A percentile compares a stretch with the other conserved stretches of the same genome.
Evolutionary conservation across 2,113 vertebrate genomes (phyloP).

Genomic region (Anhinga rufa): DNA sequence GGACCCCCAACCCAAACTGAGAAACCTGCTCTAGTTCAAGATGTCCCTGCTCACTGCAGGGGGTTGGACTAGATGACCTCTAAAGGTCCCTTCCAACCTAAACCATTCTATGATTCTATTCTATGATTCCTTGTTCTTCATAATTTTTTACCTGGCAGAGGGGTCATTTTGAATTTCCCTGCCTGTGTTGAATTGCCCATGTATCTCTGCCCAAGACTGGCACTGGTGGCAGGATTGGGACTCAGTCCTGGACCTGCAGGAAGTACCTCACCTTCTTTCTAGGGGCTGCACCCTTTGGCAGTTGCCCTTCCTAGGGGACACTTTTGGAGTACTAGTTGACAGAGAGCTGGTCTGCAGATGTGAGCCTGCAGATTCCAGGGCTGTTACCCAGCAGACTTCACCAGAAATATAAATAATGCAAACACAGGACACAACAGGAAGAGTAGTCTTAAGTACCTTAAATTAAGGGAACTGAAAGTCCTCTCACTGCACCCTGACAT

Average conservation of each 20-base stretch:
- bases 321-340: not conserved
- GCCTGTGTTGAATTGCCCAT: accelerated
- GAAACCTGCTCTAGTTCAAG: no score
- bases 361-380: not conserved
- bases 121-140: not conserved
- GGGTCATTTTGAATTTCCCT: not conserved
- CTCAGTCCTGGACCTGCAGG: not conserved
- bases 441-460: not conserved
- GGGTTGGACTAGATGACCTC: no score
- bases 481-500: not conserved
- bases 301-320: accelerated
- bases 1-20: no score
- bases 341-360: not conserved
- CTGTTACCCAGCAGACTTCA: not conserved
- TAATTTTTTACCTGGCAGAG: not conserved
- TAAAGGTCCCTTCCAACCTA: no score
- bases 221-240: not conserved
- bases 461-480: not conserved
- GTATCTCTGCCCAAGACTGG: not conserved
- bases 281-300: not conserved
- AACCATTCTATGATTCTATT: no score
- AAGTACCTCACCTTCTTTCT: not conserved
- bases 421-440: not conserved
- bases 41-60: no score
- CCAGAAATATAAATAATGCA: not conserved